phyloP scores from a whole-genome alignment of 92 coral and sea anemone species.

The Zoanthus sansibaricus region DNA sequence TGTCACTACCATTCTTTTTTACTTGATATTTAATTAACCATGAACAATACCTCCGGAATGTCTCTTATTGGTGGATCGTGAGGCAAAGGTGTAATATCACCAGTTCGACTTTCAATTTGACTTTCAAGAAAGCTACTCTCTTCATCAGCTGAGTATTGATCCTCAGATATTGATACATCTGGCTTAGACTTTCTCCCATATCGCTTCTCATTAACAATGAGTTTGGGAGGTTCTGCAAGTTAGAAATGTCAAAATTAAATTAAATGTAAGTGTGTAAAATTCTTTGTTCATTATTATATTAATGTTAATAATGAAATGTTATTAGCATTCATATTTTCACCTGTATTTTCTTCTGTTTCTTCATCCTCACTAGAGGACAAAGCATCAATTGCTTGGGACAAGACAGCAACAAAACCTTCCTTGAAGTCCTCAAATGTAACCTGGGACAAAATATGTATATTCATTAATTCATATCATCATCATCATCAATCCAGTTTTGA shows the following conservation, averaged over 20 bases:
- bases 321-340: conserved; percentile 15
- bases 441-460: conserved; percentile 30
- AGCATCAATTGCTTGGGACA: conserved; percentile 95
- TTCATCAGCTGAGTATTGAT: conserved; percentile 93
- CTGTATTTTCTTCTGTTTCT: conserved; percentile 64
- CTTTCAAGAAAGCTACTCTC: conserved; percentile 93
- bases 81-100: conserved; percentile 54
- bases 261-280: neutral
- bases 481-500: too few relatives aligned
- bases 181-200: conserved; percentile 96
- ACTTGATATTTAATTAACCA: neutral
- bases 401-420: conserved; percentile 98
- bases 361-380: conserved; percentile 96
- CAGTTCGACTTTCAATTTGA: conserved; percentile 81
- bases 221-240: conserved; percentile 93
- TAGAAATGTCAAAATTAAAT: neutral
- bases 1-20: neutral
- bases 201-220: conserved; percentile 92
- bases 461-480: too few relatives aligned
- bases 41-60: conserved; percentile 47
- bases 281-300: neutral
- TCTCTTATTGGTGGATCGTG: conserved; percentile 69
- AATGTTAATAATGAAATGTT: too few relatives aligned
- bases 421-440: conserved; percentile 98
- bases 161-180: conserved; percentile 86